Evolutionary conservation across 2,113 vertebrate genomes (phyloP), one percentile per base, ranked within the genome.

Genomic region (Leucoraja erinaceus): DNA sequence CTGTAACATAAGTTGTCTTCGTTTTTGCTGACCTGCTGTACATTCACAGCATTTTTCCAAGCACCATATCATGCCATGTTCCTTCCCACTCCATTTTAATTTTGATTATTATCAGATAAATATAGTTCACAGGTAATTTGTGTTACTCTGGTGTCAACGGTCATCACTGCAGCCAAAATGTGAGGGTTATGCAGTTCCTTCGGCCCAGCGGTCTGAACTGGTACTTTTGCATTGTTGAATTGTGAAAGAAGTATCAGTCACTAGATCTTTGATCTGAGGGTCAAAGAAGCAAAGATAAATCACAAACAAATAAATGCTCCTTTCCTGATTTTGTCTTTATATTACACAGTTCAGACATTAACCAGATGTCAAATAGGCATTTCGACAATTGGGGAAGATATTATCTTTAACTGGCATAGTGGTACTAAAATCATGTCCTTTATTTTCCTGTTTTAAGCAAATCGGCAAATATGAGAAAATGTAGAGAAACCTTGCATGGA

Each of bases 191-290:
- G 4, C 3, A 78, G 28, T 59, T 84, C 59, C 81, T 59, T 61
- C 47, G 56, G 81, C 54, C 81, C 56, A 22, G 31, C 31, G 28
- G 81, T 10, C 59, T 59, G 59, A 28, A 84, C 47, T 84, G 81
- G 20, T 54, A 84, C 79, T 84, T 78, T 84, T 59, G 9, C 81
- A 47, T 84, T 84, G 22, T 59, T 84, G 81, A 59, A 84, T 59
- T 59, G 81, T 84, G 54, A 84, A 61, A 59, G 81, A 84, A 59
- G 59, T 59, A 84, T 84, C 56, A 28, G 59, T 88, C 56, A 88
- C 83, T 88, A 31, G 83, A 88, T 88, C 47, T 84, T 84, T 56
- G 81, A 84, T 84, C 5, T n/a, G 56, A 88, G 83, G 59, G 25
- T 56, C 54, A 63, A 28, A 63, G 59, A 56, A 63, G 9, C 56